Evolutionary conservation across 1,140 invertebrate genomes (phyloP).

Genomic region (Rhynchophorus ferrugineus): DNA sequence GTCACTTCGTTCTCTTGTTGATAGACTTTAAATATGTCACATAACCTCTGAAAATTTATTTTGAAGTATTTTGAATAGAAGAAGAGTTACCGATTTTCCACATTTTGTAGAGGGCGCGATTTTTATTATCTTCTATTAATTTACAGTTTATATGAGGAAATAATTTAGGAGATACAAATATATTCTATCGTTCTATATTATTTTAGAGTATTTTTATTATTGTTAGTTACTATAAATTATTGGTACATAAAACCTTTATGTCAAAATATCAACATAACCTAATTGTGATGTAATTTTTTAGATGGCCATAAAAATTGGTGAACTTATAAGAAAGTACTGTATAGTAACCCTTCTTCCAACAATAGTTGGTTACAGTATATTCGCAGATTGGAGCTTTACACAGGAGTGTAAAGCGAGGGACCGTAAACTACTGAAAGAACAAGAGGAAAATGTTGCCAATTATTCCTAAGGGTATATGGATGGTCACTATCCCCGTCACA

Average conservation of each 20-base stretch:
- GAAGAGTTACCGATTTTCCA: too few species aligned
- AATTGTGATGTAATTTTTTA: constrained; percentile 27
- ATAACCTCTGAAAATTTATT: too few species aligned
- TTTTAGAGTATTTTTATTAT: too few species aligned
- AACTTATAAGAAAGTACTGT: constrained; percentile 49
- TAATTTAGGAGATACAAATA: too few species aligned
- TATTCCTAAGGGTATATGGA: constrained; percentile 33
- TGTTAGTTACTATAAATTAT: not conserved
- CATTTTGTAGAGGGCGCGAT: too few species aligned
- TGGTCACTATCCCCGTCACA: constrained; percentile 44
- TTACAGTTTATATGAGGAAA: too few species aligned
- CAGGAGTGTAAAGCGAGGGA: constrained; percentile 55
- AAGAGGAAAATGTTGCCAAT: constrained; percentile 43
- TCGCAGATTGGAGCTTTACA: constrained; percentile 60
- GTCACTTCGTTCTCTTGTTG: too few species aligned
- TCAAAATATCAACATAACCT: constrained; percentile 4
- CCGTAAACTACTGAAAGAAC: constrained; percentile 2
- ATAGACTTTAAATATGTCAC: too few species aligned
- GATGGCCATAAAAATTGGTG: constrained; percentile 35
- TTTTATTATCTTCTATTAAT: too few species aligned
- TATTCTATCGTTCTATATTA: too few species aligned
- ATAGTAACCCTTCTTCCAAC: constrained; percentile 57
- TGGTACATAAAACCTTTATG: not conserved
- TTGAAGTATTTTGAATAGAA: too few species aligned
- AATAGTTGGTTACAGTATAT: constrained; percentile 49